Base-by-base conservation (phyloP, 2,888 invertebrate genomes). In the Cheilosia soror region DNA sequence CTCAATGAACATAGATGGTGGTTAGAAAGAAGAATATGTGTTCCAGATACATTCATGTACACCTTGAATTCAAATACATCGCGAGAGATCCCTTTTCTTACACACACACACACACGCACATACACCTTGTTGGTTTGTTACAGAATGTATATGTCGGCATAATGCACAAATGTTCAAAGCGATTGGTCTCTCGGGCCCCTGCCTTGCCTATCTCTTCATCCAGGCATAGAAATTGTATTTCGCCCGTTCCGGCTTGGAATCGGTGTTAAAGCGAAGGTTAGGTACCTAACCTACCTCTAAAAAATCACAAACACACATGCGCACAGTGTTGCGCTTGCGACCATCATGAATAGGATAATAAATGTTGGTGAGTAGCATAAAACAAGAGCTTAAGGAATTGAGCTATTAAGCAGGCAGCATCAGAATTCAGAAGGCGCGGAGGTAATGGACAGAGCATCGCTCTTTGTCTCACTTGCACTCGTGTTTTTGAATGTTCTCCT, bases 241-340 rank as follows among this genome's bases (percentile, higher is more conserved):
- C 29, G 13, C 20, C 44, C 60, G 60, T 77, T 79, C 68, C 75
- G 68, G 57, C 60, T 77, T 68, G 57, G 53, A 77, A 63, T 81
- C 60, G 68, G 81, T 77, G 62, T 81, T 77, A 77, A 85, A 81
- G n/a, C 42, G 72, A 71, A 71, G 75, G 66, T 85, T 85, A 71
- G 84, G 66, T 79, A 83, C 84, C 76, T 85, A 85, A 77, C 81
- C 76, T 85, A 81, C 81, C 71, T 60, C 71, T 81, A 57, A 81
- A 68, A 63, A 65, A 42, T 47, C 33, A 57, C 57, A 79, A 44
- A 68, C 13, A 62, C 9, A 53, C 37, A 37, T 33, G 29, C 11
- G 44, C n/a, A 60, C 9, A 15, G 13, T 15, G 25, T 44, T 51
- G 37, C 37, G 11, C 9, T 11, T 29, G 6, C n/a, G 7, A 47